Evolutionary conservation across 2,113 vertebrate genomes (phyloP).

Genomic region (Oxyura jamaicensis): DNA sequence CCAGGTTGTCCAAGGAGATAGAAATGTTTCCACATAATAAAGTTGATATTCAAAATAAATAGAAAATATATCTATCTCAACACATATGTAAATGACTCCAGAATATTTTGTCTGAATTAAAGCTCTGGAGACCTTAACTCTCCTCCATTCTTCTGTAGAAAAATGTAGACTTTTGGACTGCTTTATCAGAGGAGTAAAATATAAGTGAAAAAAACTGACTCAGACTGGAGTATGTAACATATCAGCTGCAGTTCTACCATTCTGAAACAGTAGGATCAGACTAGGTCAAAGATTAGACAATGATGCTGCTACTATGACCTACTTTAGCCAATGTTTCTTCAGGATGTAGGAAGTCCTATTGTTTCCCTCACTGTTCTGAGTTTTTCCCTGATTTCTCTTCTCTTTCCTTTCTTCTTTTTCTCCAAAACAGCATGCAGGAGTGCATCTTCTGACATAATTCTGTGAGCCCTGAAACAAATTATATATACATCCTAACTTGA

Average conservation of each 20-base stretch:
- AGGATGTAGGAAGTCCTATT: background rate
- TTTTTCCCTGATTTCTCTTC: background rate
- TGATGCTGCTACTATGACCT: background rate
- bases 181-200: background rate
- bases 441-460: background rate
- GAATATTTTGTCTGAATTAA: background rate
- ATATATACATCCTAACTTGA: background rate
- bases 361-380: background rate
- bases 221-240: background rate
- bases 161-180: background rate
- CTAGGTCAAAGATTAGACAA: background rate
- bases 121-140: background rate
- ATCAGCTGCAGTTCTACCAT: background rate
- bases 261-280: background rate
- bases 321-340: background rate
- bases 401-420: background rate
- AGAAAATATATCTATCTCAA: background rate
- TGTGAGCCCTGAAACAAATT: fast-evolving
- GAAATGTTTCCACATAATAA: background rate
- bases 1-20: background rate
- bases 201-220: background rate
- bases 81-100: fast-evolving
- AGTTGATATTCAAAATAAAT: background rate
- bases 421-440: background rate
- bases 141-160: background rate